Conservation (phyloP, 2,888 invertebrate genomes). For the Volucella inanis region DNA sequence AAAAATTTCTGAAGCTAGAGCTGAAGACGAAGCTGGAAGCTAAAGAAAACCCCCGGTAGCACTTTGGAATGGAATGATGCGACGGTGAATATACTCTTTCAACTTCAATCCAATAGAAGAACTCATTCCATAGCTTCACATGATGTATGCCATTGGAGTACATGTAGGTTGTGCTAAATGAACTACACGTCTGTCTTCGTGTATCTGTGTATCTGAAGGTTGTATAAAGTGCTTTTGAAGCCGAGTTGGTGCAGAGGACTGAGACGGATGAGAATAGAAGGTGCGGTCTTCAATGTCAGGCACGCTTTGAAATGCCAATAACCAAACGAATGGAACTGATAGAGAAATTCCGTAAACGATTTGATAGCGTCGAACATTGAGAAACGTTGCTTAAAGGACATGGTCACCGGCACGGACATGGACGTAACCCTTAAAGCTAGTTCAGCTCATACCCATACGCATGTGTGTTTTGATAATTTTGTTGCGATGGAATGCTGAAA, state of each 20-base stretch:
- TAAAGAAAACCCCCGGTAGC: conserved; percentile 50
- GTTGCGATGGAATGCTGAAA: conserved; percentile 22
- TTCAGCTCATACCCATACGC: conserved; percentile 1
- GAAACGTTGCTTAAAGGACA: conserved; percentile 35
- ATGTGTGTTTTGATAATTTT: conserved; percentile 24
- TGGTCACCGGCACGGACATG: conserved; percentile 11
- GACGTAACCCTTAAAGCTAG: no score
- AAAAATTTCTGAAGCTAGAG: background rate
- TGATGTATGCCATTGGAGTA: conserved; percentile 41
- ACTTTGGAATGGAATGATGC: conserved; percentile 50
- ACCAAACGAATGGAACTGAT: conserved; percentile 70
- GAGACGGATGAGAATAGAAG: conserved; percentile 7
- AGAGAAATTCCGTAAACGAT: conserved; percentile 73
- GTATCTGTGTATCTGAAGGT: background rate
- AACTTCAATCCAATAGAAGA: conserved; percentile 48
- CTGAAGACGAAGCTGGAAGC: conserved; percentile 8
- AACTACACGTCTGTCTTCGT: conserved; percentile 1
- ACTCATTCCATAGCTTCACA: conserved; percentile 41
- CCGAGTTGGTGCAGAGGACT: background rate
- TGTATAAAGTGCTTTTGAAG: background rate
- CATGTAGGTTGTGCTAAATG: conserved; percentile 42
- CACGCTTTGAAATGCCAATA: conserved; percentile 71
- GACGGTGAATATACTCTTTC: conserved; percentile 55
- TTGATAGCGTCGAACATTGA: conserved; percentile 58
- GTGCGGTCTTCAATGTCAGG: conserved; percentile 45